phyloP scores from a whole-genome alignment of 2,797 vertebrate genomes.

The Fistularia commersonii region DNA sequence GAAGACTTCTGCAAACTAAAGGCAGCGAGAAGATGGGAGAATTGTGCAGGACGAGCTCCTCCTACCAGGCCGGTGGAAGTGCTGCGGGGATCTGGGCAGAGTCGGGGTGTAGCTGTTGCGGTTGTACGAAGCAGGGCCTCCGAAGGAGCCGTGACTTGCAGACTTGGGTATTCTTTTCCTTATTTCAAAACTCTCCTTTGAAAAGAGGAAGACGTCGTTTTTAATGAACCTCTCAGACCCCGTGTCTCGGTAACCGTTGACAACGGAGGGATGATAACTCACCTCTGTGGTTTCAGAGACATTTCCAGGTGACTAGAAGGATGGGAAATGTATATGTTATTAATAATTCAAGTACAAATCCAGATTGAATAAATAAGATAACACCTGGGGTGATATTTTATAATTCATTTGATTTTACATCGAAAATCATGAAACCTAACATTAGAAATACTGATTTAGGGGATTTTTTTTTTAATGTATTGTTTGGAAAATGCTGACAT shows the following conservation, averaged over 20 bases:
- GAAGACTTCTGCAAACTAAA: background rate
- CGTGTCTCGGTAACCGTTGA: background rate
- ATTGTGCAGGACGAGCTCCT: fast-evolving
- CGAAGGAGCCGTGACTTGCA: constrained; percentile 85
- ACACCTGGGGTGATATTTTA: no score
- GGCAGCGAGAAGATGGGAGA: background rate
- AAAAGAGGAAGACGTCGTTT: constrained; percentile 3
- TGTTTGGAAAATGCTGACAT: no score
- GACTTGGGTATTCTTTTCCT: constrained; percentile 85
- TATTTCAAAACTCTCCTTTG: constrained; percentile 72
- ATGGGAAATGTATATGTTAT: constrained; percentile 5
- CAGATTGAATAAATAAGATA: no score
- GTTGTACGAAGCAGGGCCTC: constrained; percentile 76
- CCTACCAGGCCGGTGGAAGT: constrained; percentile 95
- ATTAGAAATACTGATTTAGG: no score
- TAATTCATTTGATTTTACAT: no score
- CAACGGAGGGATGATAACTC: constrained; percentile 3
- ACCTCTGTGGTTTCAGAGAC: constrained; percentile 49
- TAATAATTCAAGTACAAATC: background rate
- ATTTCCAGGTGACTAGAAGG: constrained; percentile 48
- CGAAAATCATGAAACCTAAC: no score
- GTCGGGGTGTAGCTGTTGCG: constrained; percentile 90
- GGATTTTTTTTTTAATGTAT: no score
- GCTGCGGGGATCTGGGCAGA: constrained; percentile 87
- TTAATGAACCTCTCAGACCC: no score